phyloP scores from a whole-genome alignment of 2,113 vertebrate genomes.

The Bubo scandiacus region DNA sequence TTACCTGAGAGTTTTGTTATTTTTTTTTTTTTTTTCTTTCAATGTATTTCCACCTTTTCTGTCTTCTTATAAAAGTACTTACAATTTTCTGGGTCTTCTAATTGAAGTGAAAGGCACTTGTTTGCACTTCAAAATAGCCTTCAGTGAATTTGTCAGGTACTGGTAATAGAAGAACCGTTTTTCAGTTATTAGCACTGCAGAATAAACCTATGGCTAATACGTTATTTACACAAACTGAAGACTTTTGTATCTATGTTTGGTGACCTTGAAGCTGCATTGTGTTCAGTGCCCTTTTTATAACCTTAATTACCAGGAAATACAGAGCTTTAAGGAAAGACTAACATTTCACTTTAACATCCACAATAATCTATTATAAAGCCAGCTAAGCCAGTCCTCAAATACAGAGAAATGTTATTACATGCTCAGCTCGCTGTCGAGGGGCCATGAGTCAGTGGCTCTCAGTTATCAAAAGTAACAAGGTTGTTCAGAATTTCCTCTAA shows the following conservation, averaged over 20 bases:
- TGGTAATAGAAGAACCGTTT: not conserved
- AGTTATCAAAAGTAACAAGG: constrained; percentile 85
- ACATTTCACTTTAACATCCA: constrained; percentile 83
- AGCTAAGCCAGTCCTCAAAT: constrained; percentile 83
- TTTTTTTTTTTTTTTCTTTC: not conserved
- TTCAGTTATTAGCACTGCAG: constrained; percentile 39
- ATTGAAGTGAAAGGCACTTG: not conserved
- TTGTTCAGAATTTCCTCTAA: constrained; percentile 81
- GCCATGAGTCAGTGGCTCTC: constrained; percentile 81
- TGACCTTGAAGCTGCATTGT: constrained; percentile 70
- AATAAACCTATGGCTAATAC: constrained; percentile 61
- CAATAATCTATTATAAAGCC: constrained; percentile 84
- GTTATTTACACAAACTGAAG: constrained; percentile 73
- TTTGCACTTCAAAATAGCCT: constrained; percentile 40
- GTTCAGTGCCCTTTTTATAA: constrained; percentile 74
- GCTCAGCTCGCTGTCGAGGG: constrained; percentile 82
- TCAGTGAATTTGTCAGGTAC: constrained; percentile 39
- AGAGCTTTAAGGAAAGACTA: constrained; percentile 79
- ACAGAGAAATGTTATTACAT: constrained; percentile 84
- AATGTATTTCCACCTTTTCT: not conserved
- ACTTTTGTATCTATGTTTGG: constrained; percentile 58
- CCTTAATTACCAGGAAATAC: constrained; percentile 79
- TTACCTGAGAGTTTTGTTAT: not conserved
- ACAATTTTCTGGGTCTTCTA: not conserved
- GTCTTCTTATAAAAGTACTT: not conserved